These are phyloP conservation scores for Botia kubotai DNA, from an alignment of 2,797 vertebrate genomes.

Conservation along the genomic window DNA sequence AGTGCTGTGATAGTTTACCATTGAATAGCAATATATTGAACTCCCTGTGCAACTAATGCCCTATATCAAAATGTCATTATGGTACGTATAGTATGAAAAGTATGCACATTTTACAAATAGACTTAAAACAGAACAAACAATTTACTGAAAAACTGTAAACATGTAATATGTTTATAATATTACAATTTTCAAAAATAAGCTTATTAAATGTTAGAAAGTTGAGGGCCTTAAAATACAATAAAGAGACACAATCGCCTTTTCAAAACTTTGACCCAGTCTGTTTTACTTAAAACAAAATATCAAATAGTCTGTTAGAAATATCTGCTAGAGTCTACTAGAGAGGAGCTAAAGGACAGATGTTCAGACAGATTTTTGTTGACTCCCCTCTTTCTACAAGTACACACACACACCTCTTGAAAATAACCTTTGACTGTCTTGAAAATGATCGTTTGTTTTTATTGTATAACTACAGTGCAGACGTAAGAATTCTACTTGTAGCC, in stretches of 20 bases:
- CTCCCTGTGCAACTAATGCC: neutral
- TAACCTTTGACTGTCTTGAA: conserved; percentile 7
- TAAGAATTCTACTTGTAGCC: neutral
- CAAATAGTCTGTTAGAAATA: neutral
- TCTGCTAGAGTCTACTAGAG: neutral
- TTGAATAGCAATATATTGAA: neutral
- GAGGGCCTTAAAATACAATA: neutral
- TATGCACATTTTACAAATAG: neutral
- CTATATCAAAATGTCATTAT: neutral
- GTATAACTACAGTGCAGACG: neutral
- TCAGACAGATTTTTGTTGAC: neutral
- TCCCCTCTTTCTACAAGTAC: neutral
- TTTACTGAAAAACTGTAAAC: neutral
- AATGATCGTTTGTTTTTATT: neutral
- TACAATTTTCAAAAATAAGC: neutral
- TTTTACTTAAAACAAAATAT: too few species aligned
- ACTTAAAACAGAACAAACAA: too few species aligned
- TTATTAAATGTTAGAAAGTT: neutral
- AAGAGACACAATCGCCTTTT: neutral
- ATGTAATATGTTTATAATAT: neutral
- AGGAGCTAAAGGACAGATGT: neutral
- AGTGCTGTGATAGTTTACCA: neutral
- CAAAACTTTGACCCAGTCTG: too few species aligned
- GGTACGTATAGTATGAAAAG: neutral
- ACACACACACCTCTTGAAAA: neutral